Evolutionary conservation across 2,888 invertebrate genomes (phyloP).

Genomic region (Ferrisia virgata): DNA sequence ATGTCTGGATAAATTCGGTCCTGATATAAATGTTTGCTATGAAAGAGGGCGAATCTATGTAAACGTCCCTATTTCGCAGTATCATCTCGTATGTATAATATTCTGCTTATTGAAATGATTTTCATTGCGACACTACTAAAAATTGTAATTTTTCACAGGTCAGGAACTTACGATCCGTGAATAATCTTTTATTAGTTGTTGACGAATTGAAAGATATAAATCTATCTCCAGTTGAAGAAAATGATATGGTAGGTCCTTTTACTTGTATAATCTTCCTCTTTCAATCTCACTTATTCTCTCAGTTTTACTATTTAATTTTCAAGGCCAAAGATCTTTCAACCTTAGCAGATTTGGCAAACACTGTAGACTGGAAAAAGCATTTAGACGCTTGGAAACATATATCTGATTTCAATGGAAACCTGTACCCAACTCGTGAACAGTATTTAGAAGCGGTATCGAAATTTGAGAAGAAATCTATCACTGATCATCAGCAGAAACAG

Average conservation of each 20-base stretch:
- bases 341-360: conserved; percentile 43
- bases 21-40: conserved; percentile 44
- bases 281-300: background rate
- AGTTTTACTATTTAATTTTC: background rate
- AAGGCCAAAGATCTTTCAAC: conserved; percentile 47
- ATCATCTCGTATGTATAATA: conserved; percentile 46
- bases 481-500: background rate
- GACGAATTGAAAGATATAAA: conserved; percentile 28
- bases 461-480: background rate
- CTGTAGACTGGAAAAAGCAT: conserved; percentile 46
- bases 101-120: background rate
- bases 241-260: background rate
- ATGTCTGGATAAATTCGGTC: conserved; percentile 49
- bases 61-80: conserved; percentile 47
- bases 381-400: conserved; percentile 47
- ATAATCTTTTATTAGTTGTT: conserved; percentile 48
- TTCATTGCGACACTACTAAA: background rate
- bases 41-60: conserved; percentile 50
- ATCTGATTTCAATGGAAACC: conserved; percentile 43
- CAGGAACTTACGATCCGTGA: conserved; percentile 48
- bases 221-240: background rate
- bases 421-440: conserved; percentile 48
- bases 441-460: conserved; percentile 34
- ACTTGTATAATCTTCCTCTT: too few species aligned
- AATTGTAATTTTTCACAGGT: conserved; percentile 40